Evolutionary conservation across 1,140 invertebrate species (phyloP), one percentile per base, ranked within the genome.

Genomic region (Epicauta chinensis): DNA sequence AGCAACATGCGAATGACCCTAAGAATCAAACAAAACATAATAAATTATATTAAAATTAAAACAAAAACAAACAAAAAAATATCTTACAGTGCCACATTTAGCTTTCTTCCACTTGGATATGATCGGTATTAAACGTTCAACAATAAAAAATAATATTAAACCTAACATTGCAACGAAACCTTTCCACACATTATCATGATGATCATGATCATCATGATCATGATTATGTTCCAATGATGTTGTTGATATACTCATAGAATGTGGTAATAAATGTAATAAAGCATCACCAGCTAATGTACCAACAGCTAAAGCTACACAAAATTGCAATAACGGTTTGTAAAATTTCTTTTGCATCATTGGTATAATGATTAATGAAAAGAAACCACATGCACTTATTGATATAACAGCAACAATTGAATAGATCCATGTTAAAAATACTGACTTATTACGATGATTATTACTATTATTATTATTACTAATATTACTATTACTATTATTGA

Each of bases 201-300:
- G 44, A 41, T 67, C 54, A 16, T 60, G 54, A 65, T 66, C 51
- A 42, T 46, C 56, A 51, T 59, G 64, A 36, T 66, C 68, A 59
- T 75, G 72, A 55, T 65, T 55, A 32, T 55, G 47, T 5, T 23
- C 7, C 7, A 2, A 5, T 23, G 23, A 2, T 23, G 23, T 23
- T 36, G 17, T 45, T 36, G 12, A 34, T 37, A 44, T 48, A n/a
- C n/a, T 47, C 72, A 77, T 86, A 58, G 86, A 91, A 74, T 96
- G 93, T 40, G 93, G 93, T 64, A 97, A 76, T 12, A 97, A 78
- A 79, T 97, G 93, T 50, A 97, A 77, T 16, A 97, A 73, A 1
- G 93, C 93, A 77, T 96, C 93, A 3, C 92, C 92, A 34, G 88
- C 86, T 40, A 97, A 74, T 3, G 92, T 92, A 12, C 69, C 93